These are phyloP conservation scores for Antechinus stuartii DNA, from an alignment of 2,113 vertebrate genomes.

Conservation along the genomic window DNA sequence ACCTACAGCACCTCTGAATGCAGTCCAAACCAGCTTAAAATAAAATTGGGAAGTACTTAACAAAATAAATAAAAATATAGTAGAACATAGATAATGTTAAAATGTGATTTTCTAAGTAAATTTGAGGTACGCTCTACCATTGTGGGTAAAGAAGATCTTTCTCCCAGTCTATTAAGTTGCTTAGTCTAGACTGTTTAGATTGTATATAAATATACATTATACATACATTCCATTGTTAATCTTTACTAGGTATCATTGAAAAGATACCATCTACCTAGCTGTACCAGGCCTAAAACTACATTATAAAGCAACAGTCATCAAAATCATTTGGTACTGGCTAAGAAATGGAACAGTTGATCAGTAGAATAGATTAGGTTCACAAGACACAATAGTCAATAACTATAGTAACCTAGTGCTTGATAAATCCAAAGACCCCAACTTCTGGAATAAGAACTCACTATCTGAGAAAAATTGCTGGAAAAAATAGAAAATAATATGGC, in stretches of 20 bases:
- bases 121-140: neutral
- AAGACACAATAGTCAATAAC: too few species aligned
- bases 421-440: too few species aligned
- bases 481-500: too few species aligned
- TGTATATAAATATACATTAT: neutral
- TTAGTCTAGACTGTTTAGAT: neutral
- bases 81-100: neutral
- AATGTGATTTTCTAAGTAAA: neutral
- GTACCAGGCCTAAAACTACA: too few species aligned
- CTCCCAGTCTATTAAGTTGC: neutral
- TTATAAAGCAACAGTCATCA: too few species aligned
- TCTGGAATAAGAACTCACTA: too few species aligned
- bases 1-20: neutral
- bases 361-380: too few species aligned
- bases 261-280: neutral
- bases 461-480: too few species aligned
- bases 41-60: neutral
- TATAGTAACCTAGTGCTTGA: too few species aligned
- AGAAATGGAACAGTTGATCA: too few species aligned
- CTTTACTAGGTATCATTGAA: neutral
- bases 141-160: neutral
- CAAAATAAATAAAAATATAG: neutral
- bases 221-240: neutral
- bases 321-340: too few species aligned
- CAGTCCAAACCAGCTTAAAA: neutral